Evolutionary conservation across 2,797 vertebrate species (phyloP).

Genomic region (Hyperoplus lanceolatus): DNA sequence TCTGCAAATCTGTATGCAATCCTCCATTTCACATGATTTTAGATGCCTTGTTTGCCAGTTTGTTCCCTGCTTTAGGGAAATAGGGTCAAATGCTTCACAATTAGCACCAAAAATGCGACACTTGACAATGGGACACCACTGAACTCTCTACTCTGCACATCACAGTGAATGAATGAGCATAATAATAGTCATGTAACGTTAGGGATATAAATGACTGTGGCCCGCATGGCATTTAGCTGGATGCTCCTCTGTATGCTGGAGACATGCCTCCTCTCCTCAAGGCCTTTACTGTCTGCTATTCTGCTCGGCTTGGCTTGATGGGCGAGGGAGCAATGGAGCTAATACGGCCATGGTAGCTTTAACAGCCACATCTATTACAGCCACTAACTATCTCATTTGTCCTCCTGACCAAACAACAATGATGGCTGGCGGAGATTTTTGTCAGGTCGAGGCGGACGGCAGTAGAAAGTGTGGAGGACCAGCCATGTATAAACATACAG

Average conservation of each 20-base stretch:
- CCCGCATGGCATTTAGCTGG: conserved; percentile 69
- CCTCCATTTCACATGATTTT: background rate
- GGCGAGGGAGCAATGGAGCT: conserved; percentile 62
- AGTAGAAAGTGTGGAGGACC: background rate
- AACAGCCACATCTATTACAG: conserved; percentile 73
- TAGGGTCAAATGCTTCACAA: conserved; percentile 65
- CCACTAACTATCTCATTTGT: conserved; percentile 74
- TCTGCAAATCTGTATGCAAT: too few species aligned
- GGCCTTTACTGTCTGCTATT: conserved; percentile 66
- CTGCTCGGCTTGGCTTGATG: conserved; percentile 50
- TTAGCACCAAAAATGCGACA: conserved; percentile 60
- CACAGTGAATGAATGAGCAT: conserved; percentile 52
- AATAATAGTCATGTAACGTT: conserved; percentile 70
- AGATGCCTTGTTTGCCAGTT: conserved; percentile 8
- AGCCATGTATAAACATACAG: conserved; percentile 40
- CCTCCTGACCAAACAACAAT: conserved; percentile 69
- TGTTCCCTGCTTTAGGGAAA: conserved; percentile 14
- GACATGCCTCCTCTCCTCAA: conserved; percentile 59
- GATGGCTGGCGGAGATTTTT: conserved; percentile 26
- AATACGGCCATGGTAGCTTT: conserved; percentile 59
- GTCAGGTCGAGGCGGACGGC: background rate
- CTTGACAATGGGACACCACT: conserved; percentile 53
- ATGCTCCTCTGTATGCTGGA: conserved; percentile 68
- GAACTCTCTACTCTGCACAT: conserved; percentile 52
- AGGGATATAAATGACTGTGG: conserved; percentile 67